Conservation (phyloP, 35 echinoderm and acorn worm species). For the Ptychodera flava region DNA sequence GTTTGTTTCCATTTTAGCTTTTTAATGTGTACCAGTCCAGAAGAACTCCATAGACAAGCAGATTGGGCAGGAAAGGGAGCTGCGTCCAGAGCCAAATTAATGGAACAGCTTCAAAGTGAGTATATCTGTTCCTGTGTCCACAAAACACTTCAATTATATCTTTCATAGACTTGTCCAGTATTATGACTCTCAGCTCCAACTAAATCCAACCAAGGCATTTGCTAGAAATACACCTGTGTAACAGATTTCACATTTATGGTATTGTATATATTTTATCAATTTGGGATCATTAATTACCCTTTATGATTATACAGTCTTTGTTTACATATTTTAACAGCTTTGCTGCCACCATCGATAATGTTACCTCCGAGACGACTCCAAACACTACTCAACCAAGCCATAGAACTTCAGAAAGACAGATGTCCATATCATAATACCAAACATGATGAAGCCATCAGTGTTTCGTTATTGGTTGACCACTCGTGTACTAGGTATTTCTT, state of each 20-base stretch:
- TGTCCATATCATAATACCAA: constrained; percentile 97
- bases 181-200: too few species aligned
- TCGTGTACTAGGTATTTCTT: constrained; percentile 92
- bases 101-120: constrained; percentile 93
- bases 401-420: constrained; percentile 86
- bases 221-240: too few species aligned
- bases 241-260: too few species aligned
- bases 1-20: constrained; percentile 74
- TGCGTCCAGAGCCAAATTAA: constrained; percentile 71
- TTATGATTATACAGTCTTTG: too few species aligned
- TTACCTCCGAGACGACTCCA: constrained; percentile 85
- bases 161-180: too few species aligned
- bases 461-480: constrained; percentile 90
- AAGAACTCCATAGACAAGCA: constrained; percentile 73
- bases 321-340: too few species aligned
- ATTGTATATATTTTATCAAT: too few species aligned
- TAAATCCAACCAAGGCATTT: too few species aligned
- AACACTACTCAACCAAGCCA: constrained; percentile 82
- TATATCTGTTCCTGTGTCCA: too few species aligned
- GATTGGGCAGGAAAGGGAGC: constrained; percentile 85
- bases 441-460: constrained; percentile 66
- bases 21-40: constrained; percentile 86
- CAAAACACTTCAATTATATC: too few species aligned
- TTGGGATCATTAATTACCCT: too few species aligned
- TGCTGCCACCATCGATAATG: constrained; percentile 97